Percentiles rank a stretch among this genome's conserved stretches.
Conservation (phyloP, 1,140 invertebrate genomes). For the Brachionus asplanchnoidis region DNA sequence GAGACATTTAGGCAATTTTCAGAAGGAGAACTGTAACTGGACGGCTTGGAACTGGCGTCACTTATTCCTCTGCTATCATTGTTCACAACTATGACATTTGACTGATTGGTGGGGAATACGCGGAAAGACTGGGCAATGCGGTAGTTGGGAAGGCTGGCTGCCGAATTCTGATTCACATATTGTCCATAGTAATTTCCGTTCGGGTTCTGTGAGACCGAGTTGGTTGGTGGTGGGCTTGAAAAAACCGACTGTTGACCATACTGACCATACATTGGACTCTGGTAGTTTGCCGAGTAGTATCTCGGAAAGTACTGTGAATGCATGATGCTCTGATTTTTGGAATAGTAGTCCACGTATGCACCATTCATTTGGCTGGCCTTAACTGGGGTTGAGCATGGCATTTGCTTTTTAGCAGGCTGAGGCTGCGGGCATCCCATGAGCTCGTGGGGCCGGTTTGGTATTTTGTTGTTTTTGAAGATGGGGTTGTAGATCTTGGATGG, state of each 20-base stretch:
- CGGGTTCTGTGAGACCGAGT: background rate
- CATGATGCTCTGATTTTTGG: background rate
- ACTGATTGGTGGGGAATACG: background rate
- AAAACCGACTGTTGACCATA: background rate
- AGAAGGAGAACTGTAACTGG: background rate
- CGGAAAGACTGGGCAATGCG: background rate
- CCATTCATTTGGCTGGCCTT: background rate
- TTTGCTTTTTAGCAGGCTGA: background rate
- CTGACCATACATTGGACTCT: background rate
- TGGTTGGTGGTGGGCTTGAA: background rate
- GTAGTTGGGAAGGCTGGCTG: background rate
- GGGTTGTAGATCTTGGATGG: slow-evolving; percentile 28
- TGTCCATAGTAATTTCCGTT: background rate
- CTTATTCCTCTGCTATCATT: background rate
- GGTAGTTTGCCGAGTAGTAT: background rate
- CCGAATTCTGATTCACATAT: background rate
- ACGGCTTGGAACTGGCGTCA: background rate
- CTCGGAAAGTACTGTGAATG: background rate
- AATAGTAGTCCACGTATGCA: background rate
- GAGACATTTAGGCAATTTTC: slow-evolving; percentile 4
- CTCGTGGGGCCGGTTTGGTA: background rate
- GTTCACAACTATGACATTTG: background rate
- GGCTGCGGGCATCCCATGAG: background rate
- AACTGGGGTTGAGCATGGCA: background rate
- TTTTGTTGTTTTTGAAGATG: background rate